Evolutionary conservation across 2,888 invertebrate species (phyloP), one percentile per base, ranked within the genome.

Genomic region (Periphyllus acericola): DNA sequence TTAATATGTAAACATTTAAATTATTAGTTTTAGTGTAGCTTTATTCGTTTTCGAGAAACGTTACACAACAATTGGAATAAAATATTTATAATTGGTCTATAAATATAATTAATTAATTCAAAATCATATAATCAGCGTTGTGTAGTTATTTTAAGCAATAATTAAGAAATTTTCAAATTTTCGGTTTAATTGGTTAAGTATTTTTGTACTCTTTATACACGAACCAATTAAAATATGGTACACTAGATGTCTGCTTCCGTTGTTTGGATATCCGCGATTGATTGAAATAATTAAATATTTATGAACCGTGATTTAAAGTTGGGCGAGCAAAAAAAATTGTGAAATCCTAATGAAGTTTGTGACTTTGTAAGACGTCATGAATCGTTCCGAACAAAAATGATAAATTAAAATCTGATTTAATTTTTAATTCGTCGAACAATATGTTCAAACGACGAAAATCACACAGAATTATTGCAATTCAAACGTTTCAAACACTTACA

Each of bases 401-500:
- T 68, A 68, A 9, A 68, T 29, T 68, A 0, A 29, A 68, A 68
- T 29, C 29, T 9, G 3, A 68, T 46, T 14, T 46, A 14, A 46
- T 46, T 46, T 5, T 6, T 36, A 11, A 46, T 11, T 46, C 11
- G 46, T 46, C 46, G 14, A 46, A 8, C 11, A 14, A 8, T 11
- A 11, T 14, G 29, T 19, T 46, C 0, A 5, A 36, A 75, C 14
- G n/a, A 14, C n/a, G 14, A 25, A 1, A 40, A 75, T 75, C 29
- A 55, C 21, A 74, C 36, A n/a, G n/a, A 46, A 46, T 14, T 14
- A 0, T 46, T 46, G 2, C 14, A 46, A 11, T 25, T 36, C 19
- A 19, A 52, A 81, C 29, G 0, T 72, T n/a, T 71, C 21, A 25
- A 60, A 81, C 87, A 90, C 90, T 90, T 85, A 90, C 90, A 90